These are phyloP conservation scores for Pachypanchax playfairii DNA, from an alignment of 2,113 vertebrate species.

Conservation along the genomic window DNA sequence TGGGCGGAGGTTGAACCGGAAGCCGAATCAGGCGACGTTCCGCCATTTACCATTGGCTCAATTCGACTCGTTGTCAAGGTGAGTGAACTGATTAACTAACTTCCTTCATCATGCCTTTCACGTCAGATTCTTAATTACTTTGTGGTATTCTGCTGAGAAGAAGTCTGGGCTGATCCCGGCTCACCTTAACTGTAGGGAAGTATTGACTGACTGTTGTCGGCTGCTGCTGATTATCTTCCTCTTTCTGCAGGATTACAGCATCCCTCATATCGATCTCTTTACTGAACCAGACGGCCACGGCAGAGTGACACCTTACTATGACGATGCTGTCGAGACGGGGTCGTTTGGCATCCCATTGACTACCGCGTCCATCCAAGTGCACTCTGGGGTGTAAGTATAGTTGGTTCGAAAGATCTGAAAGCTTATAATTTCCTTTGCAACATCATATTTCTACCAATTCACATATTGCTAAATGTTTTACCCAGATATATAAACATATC, in stretches of 20 bases:
- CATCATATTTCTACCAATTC: no score
- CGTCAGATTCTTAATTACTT: slow-evolving; percentile 4
- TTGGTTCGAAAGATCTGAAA: no score
- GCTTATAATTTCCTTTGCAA: no score
- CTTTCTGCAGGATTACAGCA: slow-evolving; percentile 86
- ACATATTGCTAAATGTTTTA: no score
- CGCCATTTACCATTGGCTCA: slow-evolving; percentile 86
- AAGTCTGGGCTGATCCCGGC: background rate
- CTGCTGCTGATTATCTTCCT: slow-evolving; percentile 7
- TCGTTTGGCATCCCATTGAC: slow-evolving; percentile 84
- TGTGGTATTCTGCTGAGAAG: slow-evolving; percentile 12
- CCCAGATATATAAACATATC: no score
- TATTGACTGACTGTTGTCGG: background rate
- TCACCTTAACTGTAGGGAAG: background rate
- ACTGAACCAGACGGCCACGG: slow-evolving; percentile 88
- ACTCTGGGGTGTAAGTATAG: slow-evolving; percentile 87
- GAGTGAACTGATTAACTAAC: slow-evolving; percentile 60
- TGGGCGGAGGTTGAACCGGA: slow-evolving; percentile 79
- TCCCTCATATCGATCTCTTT: slow-evolving; percentile 90
- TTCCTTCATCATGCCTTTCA: slow-evolving; percentile 2
- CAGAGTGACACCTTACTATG: slow-evolving; percentile 83
- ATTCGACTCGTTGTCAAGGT: slow-evolving; percentile 87
- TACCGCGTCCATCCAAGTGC: slow-evolving; percentile 91
- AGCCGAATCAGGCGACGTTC: slow-evolving; percentile 24
- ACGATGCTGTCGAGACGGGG: slow-evolving; percentile 85